These are phyloP conservation scores for Hystrix cristata DNA, from an alignment of 2,113 vertebrate species.

Conservation along the genomic window DNA sequence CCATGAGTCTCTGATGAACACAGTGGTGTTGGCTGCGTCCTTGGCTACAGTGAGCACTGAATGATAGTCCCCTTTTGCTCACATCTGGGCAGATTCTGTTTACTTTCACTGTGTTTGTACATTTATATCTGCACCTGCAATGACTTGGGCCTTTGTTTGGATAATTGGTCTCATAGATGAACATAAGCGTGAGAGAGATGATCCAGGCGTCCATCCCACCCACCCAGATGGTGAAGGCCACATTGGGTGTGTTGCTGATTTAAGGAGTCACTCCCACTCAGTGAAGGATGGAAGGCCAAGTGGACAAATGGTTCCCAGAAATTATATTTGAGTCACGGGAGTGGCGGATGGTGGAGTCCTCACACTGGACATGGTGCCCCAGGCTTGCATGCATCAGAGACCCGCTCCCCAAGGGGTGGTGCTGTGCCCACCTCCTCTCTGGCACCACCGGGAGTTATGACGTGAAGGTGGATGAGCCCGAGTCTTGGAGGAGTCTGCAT, in stretches of 20 bases:
- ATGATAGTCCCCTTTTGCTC: not conserved
- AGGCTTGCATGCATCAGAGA: not conserved
- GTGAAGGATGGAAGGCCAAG: not conserved
- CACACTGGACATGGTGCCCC: rapidly evolving
- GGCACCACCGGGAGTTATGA: not conserved
- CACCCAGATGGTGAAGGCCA: no score
- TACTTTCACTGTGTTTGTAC: not conserved
- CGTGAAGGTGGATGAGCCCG: not conserved
- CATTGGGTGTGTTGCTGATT: not conserved
- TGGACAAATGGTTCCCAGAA: not conserved
- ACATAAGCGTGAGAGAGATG: not conserved
- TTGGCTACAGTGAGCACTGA: not conserved
- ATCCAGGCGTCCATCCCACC: rapidly evolving
- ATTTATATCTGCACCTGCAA: no score
- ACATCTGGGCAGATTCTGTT: not conserved
- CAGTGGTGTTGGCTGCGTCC: not conserved
- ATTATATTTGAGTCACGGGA: not conserved
- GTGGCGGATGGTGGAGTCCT: rapidly evolving
- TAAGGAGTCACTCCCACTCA: not conserved
- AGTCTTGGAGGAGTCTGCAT: not conserved
- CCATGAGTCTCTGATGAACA: not conserved
- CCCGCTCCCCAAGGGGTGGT: rapidly evolving
- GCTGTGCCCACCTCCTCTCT: not conserved
- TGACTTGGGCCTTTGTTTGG: not conserved
- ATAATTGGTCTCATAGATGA: not conserved